phyloP scores from a whole-genome alignment of 1,140 invertebrate genomes.

The Aradophagus sp. region DNA sequence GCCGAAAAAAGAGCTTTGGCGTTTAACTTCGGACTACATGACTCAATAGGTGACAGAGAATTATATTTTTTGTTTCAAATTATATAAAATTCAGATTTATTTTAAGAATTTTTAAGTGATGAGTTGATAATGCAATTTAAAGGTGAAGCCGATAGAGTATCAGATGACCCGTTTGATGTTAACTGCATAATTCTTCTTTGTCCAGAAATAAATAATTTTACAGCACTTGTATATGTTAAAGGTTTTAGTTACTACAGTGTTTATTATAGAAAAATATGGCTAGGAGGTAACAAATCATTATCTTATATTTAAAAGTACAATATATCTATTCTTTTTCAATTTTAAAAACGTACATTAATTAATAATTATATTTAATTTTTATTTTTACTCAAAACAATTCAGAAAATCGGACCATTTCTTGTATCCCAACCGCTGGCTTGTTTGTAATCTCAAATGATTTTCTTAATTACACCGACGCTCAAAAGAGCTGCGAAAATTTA shows the following conservation, averaged over 20 bases:
- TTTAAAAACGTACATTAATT: no score
- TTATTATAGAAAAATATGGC: constrained; percentile 52
- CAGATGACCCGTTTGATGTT: constrained; percentile 47
- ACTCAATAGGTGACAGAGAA: constrained; percentile 49
- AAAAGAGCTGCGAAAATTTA: constrained; percentile 73
- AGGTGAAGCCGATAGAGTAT: neutral
- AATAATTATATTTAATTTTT: no score
- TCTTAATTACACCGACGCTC: constrained; percentile 77
- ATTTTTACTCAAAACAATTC: no score
- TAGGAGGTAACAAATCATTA: constrained; percentile 40
- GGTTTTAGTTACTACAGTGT: constrained; percentile 78
- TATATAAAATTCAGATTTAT: constrained; percentile 4
- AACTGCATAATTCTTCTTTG: constrained; percentile 77
- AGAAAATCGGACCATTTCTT: constrained; percentile 75
- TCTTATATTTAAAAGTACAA: no score
- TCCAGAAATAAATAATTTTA: constrained; percentile 76
- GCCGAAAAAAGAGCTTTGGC: constrained; percentile 77
- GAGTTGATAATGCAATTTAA: no score
- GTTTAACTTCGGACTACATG: constrained; percentile 77
- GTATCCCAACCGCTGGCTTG: constrained; percentile 77
- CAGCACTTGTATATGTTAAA: constrained; percentile 73
- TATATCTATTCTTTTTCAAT: no score
- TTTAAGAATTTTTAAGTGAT: constrained; percentile 18
- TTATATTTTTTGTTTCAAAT: constrained; percentile 2
- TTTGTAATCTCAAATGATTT: constrained; percentile 74